These are phyloP conservation scores for Hydrophis major DNA, from an alignment of 2,797 vertebrate genomes.

Conservation along the genomic window DNA sequence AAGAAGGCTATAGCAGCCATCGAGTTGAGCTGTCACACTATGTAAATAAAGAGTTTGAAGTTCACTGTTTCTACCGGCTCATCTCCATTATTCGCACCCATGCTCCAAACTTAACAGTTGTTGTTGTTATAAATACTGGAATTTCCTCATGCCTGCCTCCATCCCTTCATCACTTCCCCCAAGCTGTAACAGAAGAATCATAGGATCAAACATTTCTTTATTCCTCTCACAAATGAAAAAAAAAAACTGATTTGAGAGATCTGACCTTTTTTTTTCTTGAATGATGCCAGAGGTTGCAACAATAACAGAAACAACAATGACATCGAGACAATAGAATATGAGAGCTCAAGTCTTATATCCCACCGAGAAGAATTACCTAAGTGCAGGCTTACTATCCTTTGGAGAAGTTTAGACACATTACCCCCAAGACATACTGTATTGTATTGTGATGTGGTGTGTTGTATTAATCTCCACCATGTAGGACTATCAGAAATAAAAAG, in stretches of 20 bases:
- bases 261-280: neutral
- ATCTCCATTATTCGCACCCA: no score
- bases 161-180: neutral
- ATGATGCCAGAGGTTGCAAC: neutral
- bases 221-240: neutral
- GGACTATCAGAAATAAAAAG: neutral
- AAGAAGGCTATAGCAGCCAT: no score
- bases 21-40: no score
- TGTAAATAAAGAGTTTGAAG: no score
- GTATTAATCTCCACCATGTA: neutral
- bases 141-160: neutral
- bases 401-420: neutral
- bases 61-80: no score
- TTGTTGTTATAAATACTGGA: neutral
- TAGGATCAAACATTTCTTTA: neutral
- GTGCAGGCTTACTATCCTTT: neutral
- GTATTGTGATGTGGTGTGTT: neutral
- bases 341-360: neutral
- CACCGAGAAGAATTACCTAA: neutral
- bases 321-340: neutral
- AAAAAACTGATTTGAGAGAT: neutral
- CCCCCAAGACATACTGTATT: neutral
- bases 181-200: neutral
- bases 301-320: neutral
- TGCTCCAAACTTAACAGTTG: no score